Conservation (phyloP, 2,113 vertebrate species). For the Poeciliopsis occidentalis region DNA sequence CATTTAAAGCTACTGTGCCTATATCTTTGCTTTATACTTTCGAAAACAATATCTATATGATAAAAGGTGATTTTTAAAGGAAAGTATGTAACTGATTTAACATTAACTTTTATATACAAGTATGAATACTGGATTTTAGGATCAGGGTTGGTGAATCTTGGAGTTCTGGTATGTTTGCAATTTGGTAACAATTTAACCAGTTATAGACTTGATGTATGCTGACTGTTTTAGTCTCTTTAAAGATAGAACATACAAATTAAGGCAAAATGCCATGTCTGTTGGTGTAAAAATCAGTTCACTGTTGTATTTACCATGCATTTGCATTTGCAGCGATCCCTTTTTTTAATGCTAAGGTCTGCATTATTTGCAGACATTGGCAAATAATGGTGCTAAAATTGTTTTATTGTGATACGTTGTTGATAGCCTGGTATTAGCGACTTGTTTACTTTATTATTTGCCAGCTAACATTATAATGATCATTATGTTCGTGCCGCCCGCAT, state of each 20-base stretch:
- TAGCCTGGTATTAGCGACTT: constrained; percentile 28
- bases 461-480: constrained; percentile 50
- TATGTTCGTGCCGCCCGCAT: constrained; percentile 32
- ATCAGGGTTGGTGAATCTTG: too few relatives aligned
- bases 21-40: neutral
- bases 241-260: neutral
- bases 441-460: constrained; percentile 49
- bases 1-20: neutral
- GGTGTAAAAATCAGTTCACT: neutral
- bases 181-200: too few relatives aligned
- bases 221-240: neutral
- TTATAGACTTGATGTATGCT: neutral
- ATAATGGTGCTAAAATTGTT: neutral
- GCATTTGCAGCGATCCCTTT: neutral
- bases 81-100: too few relatives aligned
- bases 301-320: neutral
- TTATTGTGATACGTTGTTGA: constrained; percentile 6
- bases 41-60: neutral
- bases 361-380: neutral
- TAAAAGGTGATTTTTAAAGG: too few relatives aligned
- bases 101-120: too few relatives aligned
- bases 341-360: neutral
- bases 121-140: too few relatives aligned
- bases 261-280: neutral
- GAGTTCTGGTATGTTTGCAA: too few relatives aligned